Conservation (phyloP, 2,113 vertebrate species). For the Coptodon bakossiorum region DNA sequence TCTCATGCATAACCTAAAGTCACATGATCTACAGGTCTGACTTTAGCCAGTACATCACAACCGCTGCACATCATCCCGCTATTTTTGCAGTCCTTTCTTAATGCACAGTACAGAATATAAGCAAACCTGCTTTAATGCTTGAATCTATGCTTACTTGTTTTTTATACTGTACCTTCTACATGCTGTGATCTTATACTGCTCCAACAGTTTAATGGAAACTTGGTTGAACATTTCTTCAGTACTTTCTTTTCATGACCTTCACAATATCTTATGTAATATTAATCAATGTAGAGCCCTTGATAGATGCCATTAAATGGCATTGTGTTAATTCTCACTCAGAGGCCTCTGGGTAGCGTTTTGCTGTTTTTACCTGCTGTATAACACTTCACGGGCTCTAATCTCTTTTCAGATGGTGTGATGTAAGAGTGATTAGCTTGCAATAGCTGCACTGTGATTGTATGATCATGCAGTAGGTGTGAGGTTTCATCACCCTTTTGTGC, state of each 20-base stretch:
- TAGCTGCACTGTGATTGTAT: constrained; percentile 21
- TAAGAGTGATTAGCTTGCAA: constrained; percentile 1
- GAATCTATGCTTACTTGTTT: not conserved
- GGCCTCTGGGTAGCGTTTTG: not conserved
- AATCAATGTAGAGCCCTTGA: not conserved
- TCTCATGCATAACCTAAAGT: not conserved
- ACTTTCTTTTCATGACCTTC: not conserved
- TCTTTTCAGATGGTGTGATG: not conserved
- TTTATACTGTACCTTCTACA: not conserved
- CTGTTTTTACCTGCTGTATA: not conserved
- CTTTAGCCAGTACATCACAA: not conserved
- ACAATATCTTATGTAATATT: not conserved
- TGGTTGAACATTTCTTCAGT: not conserved
- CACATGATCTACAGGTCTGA: not conserved
- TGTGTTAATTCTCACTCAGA: not conserved
- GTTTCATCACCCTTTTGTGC: constrained; percentile 6
- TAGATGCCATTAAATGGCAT: not conserved
- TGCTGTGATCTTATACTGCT: not conserved
- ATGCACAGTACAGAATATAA: not conserved
- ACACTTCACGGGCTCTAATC: not conserved
- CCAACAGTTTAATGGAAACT: not conserved
- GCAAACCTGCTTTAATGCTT: not conserved
- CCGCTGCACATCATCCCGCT: not conserved
- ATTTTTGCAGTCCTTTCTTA: not conserved
- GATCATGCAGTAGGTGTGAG: constrained; percentile 1